Evolutionary conservation across 2,888 invertebrate species (phyloP).

Genomic region (Drosophila cognata): DNA sequence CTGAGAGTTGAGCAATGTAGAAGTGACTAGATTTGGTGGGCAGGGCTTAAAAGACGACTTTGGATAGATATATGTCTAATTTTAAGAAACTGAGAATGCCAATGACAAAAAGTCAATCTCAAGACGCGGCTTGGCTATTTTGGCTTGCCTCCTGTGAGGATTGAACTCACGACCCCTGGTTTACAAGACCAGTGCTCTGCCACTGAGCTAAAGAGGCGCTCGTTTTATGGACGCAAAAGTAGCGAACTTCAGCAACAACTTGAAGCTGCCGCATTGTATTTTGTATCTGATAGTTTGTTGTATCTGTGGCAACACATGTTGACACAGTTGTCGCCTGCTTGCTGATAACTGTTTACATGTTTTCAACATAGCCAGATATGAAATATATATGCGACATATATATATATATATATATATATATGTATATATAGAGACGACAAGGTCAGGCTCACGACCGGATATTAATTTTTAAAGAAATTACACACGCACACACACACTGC

Average conservation of each 20-base stretch:
- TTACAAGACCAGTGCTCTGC: conserved; percentile 96
- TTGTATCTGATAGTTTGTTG: conserved; percentile 19
- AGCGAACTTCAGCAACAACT: conserved; percentile 45
- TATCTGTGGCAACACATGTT: conserved; percentile 60
- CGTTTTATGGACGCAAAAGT: conserved; percentile 32
- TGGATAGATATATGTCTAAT: not conserved
- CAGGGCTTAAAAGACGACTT: not conserved
- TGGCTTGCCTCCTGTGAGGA: conserved; percentile 92
- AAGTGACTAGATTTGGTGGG: conserved; percentile 13
- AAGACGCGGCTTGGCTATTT: conserved; percentile 85
- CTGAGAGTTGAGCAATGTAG: not conserved
- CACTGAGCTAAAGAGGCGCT: conserved; percentile 95
- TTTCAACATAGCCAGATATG: conserved; percentile 14
- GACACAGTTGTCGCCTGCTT: conserved; percentile 64
- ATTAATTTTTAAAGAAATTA: conserved; percentile 71
- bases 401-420: not conserved
- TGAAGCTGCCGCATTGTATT: conserved; percentile 5
- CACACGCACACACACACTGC: conserved; percentile 31
- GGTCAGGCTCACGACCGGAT: conserved; percentile 64
- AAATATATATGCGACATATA: not conserved
- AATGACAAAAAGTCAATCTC: not conserved
- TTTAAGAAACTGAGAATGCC: not conserved
- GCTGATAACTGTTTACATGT: conserved; percentile 63
- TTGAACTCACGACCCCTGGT: conserved; percentile 96
- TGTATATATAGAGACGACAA: conserved; percentile 17